Base-by-base conservation (phyloP, 2,888 invertebrate genomes). In the Pyralis farinalis region DNA sequence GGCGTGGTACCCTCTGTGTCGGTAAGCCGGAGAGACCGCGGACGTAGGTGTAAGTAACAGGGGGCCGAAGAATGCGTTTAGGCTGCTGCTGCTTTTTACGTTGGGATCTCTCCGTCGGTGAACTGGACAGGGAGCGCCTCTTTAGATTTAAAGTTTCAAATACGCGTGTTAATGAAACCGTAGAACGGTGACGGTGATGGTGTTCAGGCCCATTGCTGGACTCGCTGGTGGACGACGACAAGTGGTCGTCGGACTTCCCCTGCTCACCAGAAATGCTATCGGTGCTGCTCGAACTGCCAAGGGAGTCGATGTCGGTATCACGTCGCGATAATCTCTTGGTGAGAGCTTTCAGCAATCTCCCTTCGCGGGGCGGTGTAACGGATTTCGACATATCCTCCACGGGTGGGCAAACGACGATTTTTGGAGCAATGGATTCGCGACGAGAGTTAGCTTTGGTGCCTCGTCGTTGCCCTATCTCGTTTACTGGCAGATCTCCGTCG, bases 1-100 rank as follows among this genome's bases (percentile, higher is more conserved):
- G 91, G 47, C 93, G 91, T 0, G 96, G 95, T 12, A 96, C 93
- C 63, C 96, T 90, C 69, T 95, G 95, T 0, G 95, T 96, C 5
- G 96, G 95, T 40, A 96, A 80, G 7, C 96, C 96, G 6, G 95
- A 95, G 49, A 95, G 90, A 33, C 96, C 96, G 50, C 93, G 93
- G 1, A 95, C 93, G 73, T 96, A 96, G 6, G 94, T 94, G 73
- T 96, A 95, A 0, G 93, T 91, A 7, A 95, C 93, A 1, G 96
- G 96, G 37, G 94, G 91, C 28, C 96, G 90, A 6, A 96, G 87
- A 47, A 96, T 96, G 55, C 94, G 91, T 67, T 95, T 94, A 1
- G 94, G 94, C 42, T 92, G 91, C 27, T 85, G 78, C 61, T 92
- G 93, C 55, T 92, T 92, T 63, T 91, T 91, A 8, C 83, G 78